Evolutionary conservation across 1,140 invertebrate genomes (phyloP).

Genomic region (Lordiphosa stackelbergi): DNA sequence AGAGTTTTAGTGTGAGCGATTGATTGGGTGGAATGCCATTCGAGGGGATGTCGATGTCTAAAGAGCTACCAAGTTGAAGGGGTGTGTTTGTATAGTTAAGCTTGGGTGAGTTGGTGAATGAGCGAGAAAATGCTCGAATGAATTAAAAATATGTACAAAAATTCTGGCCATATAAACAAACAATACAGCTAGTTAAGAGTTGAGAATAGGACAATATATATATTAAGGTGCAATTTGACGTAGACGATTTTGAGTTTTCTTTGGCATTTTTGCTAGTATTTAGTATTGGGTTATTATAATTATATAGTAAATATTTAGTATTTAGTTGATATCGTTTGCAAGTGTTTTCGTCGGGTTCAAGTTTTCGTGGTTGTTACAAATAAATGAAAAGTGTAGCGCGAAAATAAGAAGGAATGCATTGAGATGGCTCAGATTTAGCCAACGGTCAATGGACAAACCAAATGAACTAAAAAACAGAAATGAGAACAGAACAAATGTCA

Average conservation of each 20-base stretch:
- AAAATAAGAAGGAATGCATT: constrained; percentile 14
- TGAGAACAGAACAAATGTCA: too few relatives aligned
- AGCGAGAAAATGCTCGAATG: constrained; percentile 4
- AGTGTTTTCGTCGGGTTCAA: constrained; percentile 77
- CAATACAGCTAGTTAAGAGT: constrained; percentile 30
- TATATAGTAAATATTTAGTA: constrained; percentile 27
- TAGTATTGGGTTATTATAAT: constrained; percentile 39
- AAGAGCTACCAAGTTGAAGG: constrained; percentile 22
- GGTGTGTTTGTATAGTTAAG: constrained; percentile 4
- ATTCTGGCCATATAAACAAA: constrained; percentile 55
- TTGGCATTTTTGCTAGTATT: constrained; percentile 20
- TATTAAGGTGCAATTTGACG: constrained; percentile 32
- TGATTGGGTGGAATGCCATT: constrained; percentile 40
- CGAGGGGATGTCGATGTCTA: constrained; percentile 6
- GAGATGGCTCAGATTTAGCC: constrained; percentile 24
- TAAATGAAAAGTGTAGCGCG: constrained; percentile 59
- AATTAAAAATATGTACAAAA: constrained; percentile 49
- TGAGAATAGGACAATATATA: constrained; percentile 19
- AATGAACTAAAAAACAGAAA: too few relatives aligned
- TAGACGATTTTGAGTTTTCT: constrained; percentile 28
- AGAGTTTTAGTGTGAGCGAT: constrained; percentile 49
- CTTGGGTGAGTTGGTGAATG: constrained; percentile 1
- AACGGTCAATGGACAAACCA: constrained; percentile 20
- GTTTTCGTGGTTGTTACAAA: constrained; percentile 58
- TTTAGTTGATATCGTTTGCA: constrained; percentile 58